Percentiles rank a stretch among this genome's conserved stretches.
Conservation (phyloP, 2,888 invertebrate species). For the Lasioglossum zephyrum region DNA sequence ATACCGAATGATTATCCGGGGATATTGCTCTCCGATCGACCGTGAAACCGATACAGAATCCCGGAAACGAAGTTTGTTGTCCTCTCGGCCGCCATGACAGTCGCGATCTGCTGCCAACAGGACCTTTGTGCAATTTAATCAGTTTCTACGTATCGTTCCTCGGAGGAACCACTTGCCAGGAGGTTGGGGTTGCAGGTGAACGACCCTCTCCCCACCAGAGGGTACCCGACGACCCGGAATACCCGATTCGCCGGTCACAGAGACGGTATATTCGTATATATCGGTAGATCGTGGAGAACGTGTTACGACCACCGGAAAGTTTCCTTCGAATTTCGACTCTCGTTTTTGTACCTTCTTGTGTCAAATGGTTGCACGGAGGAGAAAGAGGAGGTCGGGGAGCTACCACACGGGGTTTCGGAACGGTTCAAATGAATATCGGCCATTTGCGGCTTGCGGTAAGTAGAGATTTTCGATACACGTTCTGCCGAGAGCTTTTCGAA, state of each 20-base stretch:
- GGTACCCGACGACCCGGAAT: slow-evolving; percentile 61
- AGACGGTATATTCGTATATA: slow-evolving; percentile 27
- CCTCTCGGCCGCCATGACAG: slow-evolving; percentile 9
- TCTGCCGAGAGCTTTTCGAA: not conserved
- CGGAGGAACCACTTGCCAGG: not conserved
- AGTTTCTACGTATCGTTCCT: slow-evolving; percentile 43
- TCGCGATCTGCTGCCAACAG: slow-evolving; percentile 41
- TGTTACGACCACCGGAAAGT: slow-evolving; percentile 6
- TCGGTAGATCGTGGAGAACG: not conserved
- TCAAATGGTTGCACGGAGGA: not conserved
- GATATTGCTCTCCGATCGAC: slow-evolving; percentile 5
- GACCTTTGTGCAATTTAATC: slow-evolving; percentile 63
- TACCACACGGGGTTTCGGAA: not conserved
- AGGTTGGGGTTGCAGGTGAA: slow-evolving; percentile 2
- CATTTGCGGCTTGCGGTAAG: slow-evolving; percentile 14
- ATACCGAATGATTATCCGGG: not conserved
- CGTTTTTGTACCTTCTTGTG: not conserved
- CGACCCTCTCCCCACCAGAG: slow-evolving; percentile 19
- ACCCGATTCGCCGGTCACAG: slow-evolving; percentile 22
- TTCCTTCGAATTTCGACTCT: slow-evolving; percentile 8
- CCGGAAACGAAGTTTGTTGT: slow-evolving; percentile 48
- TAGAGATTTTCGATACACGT: not conserved
- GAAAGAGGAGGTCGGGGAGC: not conserved
- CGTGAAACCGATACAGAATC: slow-evolving; percentile 34
- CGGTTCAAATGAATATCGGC: slow-evolving; percentile 10